Conservation (phyloP, 2,797 vertebrate genomes). For the Acridotheres tristis region DNA sequence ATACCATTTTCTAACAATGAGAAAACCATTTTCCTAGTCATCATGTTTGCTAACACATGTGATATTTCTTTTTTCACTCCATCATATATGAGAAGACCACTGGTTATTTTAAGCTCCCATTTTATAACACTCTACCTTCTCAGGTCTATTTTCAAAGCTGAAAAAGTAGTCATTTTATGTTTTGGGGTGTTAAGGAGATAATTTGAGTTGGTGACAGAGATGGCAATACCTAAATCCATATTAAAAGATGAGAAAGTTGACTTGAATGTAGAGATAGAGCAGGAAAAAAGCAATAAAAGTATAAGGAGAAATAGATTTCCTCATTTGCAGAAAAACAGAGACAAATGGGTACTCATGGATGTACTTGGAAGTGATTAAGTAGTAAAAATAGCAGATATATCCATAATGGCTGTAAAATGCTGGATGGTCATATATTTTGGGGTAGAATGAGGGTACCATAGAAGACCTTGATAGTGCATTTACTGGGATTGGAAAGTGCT, state of each 20-base stretch:
- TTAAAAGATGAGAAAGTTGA: not conserved
- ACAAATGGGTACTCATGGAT: not conserved
- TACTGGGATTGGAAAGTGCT: not conserved
- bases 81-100: not conserved
- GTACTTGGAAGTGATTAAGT: not conserved
- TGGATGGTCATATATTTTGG: not conserved
- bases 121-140: not conserved
- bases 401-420: not conserved
- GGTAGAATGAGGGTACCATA: not conserved
- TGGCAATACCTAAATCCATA: not conserved
- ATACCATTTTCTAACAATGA: not conserved
- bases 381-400: not conserved
- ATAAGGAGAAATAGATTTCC: not conserved
- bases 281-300: not conserved
- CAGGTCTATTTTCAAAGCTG: not conserved
- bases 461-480: not conserved
- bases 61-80: not conserved
- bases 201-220: not conserved
- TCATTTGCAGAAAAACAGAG: not conserved
- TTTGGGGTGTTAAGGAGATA: not conserved
- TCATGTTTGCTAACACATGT: not conserved
- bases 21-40: not conserved
- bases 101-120: not conserved
- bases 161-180: not conserved
- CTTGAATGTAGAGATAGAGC: not conserved